Base-by-base conservation (phyloP, 92 coral and sea anemone genomes). In the Palythoa heliodiscus region DNA sequence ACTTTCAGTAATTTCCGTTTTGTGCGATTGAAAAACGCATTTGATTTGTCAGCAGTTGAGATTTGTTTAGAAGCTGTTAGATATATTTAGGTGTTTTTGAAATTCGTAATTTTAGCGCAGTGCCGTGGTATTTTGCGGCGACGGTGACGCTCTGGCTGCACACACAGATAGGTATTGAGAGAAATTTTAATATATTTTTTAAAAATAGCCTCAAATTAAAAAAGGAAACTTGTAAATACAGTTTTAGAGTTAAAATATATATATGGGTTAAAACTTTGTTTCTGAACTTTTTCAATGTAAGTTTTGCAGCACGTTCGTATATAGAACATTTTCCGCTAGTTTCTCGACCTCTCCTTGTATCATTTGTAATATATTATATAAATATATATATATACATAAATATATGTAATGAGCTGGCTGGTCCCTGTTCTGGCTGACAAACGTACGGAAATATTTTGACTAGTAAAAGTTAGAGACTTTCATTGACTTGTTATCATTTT, bases 141-240 rank as follows among this genome's bases (percentile, higher is more conserved):
- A 19, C 60, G 35, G 47, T 47, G 25, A 35, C 14, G 47, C 43
- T 61, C 13, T 78, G 61, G 19, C 14, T 15, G 13, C 54, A 19
- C 68, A 19, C 68, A 73, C 83, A 77, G 40, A 86, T 80, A 86
- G 87, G 77, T 82, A 87, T 83, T 67, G 93, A 90, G 76, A 87
- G 71, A 78, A 66, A 87, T 72, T 84, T 80, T 90, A 90, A 90
- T 90, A 90, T 90, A 90, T 90, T 90, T 87, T 90, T 83, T 67
- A 82, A 86, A 90, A 79, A 89, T 83, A 90, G 80, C 78, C 57
- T 77, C 57, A 37, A 78, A 64, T 78, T 63, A 78, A 38, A 78
- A 78, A 78, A 61, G 78, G 61, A 20, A 61, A 58, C 72, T 60
- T 63, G 83, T 78, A 78, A 78, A 78, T 78, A 78, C 35, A n/a